Evolutionary conservation across 1,140 invertebrate species (phyloP).

Genomic region (Drosophila obscura): DNA sequence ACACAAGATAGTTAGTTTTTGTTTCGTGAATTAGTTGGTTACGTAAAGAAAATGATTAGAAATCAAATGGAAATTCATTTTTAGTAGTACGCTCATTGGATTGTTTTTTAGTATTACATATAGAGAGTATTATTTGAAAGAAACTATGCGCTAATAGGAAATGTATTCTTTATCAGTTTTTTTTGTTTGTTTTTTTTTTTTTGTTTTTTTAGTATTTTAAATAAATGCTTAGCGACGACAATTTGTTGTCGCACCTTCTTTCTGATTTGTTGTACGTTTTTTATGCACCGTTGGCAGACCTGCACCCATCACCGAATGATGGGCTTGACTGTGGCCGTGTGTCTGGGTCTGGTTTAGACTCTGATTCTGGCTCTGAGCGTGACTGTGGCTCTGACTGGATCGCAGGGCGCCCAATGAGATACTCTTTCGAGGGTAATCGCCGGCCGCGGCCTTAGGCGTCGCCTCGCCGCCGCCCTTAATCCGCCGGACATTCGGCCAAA

Average conservation of each 20-base stretch:
- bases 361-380: slow-evolving; percentile 81
- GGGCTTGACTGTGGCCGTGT: slow-evolving; percentile 71
- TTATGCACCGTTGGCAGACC: slow-evolving; percentile 85
- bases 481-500: slow-evolving; percentile 90
- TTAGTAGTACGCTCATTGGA: slow-evolving; percentile 58
- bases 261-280: slow-evolving; percentile 84
- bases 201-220: slow-evolving; percentile 45
- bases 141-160: slow-evolving; percentile 77
- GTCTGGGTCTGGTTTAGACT: slow-evolving; percentile 70
- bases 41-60: slow-evolving; percentile 57
- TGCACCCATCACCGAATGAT: slow-evolving; percentile 66
- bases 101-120: slow-evolving; percentile 61
- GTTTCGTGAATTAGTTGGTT: slow-evolving; percentile 34
- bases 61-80: slow-evolving; percentile 63
- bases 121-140: slow-evolving; percentile 61
- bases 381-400: slow-evolving; percentile 85
- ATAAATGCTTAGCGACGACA: slow-evolving; percentile 83
- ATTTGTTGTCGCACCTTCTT: slow-evolving; percentile 84
- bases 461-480: slow-evolving; percentile 84
- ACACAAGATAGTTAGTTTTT: slow-evolving; percentile 30
- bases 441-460: slow-evolving; percentile 80
- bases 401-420: slow-evolving; percentile 93
- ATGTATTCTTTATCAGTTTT: slow-evolving; percentile 45
- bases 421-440: slow-evolving; percentile 89
- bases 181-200: slow-evolving; percentile 33